Percentiles rank a stretch among this genome's conserved stretches.
Evolutionary conservation across 2,888 invertebrate genomes (phyloP).

Genomic region (Buathra laborator): DNA sequence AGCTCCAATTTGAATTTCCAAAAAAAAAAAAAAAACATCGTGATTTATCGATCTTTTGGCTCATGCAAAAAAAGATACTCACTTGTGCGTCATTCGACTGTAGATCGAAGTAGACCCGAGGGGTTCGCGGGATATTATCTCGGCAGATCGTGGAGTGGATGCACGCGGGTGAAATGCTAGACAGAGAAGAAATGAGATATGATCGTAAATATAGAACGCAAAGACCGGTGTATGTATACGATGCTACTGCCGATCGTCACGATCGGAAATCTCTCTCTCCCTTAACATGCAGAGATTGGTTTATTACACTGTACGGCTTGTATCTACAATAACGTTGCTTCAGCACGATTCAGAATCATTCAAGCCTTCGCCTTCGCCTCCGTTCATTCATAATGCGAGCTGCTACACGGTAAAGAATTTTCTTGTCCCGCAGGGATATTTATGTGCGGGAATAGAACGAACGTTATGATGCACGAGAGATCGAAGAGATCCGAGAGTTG

Average conservation of each 20-base stretch:
- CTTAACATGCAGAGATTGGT: slow-evolving; percentile 32
- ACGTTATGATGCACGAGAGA: slow-evolving; percentile 22
- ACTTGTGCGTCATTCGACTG: slow-evolving; percentile 21
- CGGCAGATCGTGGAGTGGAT: slow-evolving; percentile 48
- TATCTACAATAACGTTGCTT: slow-evolving; percentile 24
- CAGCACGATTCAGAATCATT: slow-evolving; percentile 49
- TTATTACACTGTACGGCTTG: background rate
- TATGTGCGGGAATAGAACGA: background rate
- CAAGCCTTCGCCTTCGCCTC: slow-evolving; percentile 39
- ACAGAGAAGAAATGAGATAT: slow-evolving; percentile 51
- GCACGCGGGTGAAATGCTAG: slow-evolving; percentile 19
- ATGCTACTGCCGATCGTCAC: slow-evolving; percentile 51
- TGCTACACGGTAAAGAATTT: slow-evolving; percentile 24
- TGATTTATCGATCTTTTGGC: background rate
- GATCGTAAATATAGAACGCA: slow-evolving; percentile 59
- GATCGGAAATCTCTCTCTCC: slow-evolving; percentile 37
- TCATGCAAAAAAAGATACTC: background rate
- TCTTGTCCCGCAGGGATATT: slow-evolving; percentile 21
- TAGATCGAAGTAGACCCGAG: slow-evolving; percentile 42
- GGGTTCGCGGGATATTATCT: slow-evolving; percentile 42
- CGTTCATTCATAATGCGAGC: slow-evolving; percentile 46
- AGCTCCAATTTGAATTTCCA: background rate
- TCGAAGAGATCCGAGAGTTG: slow-evolving; percentile 11
- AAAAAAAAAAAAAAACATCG: background rate
- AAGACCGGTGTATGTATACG: slow-evolving; percentile 30